Base-by-base conservation (phyloP, 2,113 vertebrate genomes). In the Seriola quinqueradiata region DNA sequence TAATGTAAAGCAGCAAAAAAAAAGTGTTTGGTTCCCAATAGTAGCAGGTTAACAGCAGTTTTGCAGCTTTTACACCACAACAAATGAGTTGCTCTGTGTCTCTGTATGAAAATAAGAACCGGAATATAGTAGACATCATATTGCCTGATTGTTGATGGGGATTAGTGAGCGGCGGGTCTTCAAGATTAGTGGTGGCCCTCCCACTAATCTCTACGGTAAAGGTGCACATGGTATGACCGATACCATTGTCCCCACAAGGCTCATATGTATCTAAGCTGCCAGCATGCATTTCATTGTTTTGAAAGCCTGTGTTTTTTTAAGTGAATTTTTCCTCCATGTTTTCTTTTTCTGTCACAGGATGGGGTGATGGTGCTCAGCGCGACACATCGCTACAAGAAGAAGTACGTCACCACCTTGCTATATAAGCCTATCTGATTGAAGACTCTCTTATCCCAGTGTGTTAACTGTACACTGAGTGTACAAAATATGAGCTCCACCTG, bases 361-460 rank as follows among this genome's bases (percentile, higher is more conserved):
- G 97, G 98, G 0, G 97, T 99, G 79, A 99, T 99, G 98, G 98
- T 99, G 74, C 97, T 99, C 58, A 99, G 98, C 23, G 98, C 97
- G 3, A 99, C 98, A 0, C 98, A 99, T 78, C 97, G 98, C 81
- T 99, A 98, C 92, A 99, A 99, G 96, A 99, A 99, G 96, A 99
- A 99, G 84, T 99, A 99, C 0, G 98, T 99, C 88, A 99, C 98
- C 78, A 99, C 97, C 0, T 94, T 99, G 10, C 89, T 96, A 3
- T 96, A 96, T 65, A 96, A 96, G 74, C 95, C 95, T 46, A 96
- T 96, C 88, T 96, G 94, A 96, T 1, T 3, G 58, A 40, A 52
- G 58, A 32, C 34, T 21, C n/a, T n/a, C 34, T 57, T 61, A 36
- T 17, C 60, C 17, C 4, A 61, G 54, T 70, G 70, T 79, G 65